A percentile compares a stretch with the other conserved stretches of the same genome.
Evolutionary conservation across 2,113 vertebrate genomes (phyloP).

Genomic region (Suncus etruscus): DNA sequence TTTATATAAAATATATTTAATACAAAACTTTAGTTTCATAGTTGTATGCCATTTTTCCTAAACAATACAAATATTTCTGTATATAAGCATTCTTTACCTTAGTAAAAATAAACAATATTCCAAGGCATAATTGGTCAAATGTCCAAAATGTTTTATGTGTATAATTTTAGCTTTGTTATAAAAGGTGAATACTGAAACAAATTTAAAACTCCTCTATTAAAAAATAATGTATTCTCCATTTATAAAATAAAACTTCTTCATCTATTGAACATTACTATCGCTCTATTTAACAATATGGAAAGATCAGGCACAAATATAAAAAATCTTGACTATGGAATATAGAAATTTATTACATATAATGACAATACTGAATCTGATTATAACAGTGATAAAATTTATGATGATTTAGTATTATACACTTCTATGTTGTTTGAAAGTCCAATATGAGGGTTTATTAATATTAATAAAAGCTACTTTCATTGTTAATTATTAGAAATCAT

Average conservation of each 20-base stretch:
- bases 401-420: slow-evolving; percentile 19
- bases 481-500: slow-evolving; percentile 30
- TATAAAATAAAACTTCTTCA: background rate
- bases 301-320: background rate
- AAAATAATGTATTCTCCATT: slow-evolving; percentile 33
- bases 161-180: background rate
- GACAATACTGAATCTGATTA: background rate
- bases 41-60: background rate
- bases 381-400: background rate
- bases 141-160: background rate
- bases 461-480: background rate
- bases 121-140: background rate
- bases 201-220: background rate
- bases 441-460: background rate
- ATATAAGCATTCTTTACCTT: background rate
- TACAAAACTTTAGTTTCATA: background rate
- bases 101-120: background rate
- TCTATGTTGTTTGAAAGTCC: slow-evolving; percentile 27
- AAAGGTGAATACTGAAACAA: background rate
- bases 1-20: background rate
- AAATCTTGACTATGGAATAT: background rate
- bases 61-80: background rate
- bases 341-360: slow-evolving; percentile 7
- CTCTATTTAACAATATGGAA: slow-evolving; percentile 5
- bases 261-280: background rate